Conservation (phyloP, 35 echinoderm and acorn worm species). For the Stichopus chloronotus region DNA sequence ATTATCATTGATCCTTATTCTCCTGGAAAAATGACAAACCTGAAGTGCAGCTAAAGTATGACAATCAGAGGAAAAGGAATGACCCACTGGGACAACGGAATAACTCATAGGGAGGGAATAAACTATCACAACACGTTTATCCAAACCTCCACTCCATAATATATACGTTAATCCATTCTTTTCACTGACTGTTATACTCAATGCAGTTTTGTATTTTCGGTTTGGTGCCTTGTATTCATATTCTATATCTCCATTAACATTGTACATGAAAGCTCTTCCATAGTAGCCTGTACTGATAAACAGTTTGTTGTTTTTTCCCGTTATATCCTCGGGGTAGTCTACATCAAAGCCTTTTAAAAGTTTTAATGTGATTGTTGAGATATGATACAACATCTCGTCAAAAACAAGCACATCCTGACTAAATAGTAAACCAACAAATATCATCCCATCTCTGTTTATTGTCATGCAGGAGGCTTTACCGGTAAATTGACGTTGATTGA, state of each 20-base stretch:
- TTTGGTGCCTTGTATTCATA: not conserved
- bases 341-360: not conserved
- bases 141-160: not conserved
- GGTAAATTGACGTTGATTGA: not conserved
- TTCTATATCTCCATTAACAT: not conserved
- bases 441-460: not conserved
- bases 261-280: not conserved
- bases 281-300: not conserved
- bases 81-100: too few species aligned
- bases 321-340: not conserved
- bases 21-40: not conserved
- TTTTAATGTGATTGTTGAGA: not conserved
- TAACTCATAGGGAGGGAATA: not conserved
- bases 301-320: not conserved
- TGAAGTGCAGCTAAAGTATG: not conserved
- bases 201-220: not conserved
- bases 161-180: not conserved
- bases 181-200: constrained; percentile 9
- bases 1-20: constrained; percentile 26
- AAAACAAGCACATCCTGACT: not conserved
- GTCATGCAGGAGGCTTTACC: not conserved
- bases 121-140: not conserved
- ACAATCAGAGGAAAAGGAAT: not conserved
- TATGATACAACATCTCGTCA: not conserved
- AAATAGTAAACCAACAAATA: not conserved